Evolutionary conservation across 1,140 invertebrate species (phyloP).

Genomic region (Drosophila arizonae): DNA sequence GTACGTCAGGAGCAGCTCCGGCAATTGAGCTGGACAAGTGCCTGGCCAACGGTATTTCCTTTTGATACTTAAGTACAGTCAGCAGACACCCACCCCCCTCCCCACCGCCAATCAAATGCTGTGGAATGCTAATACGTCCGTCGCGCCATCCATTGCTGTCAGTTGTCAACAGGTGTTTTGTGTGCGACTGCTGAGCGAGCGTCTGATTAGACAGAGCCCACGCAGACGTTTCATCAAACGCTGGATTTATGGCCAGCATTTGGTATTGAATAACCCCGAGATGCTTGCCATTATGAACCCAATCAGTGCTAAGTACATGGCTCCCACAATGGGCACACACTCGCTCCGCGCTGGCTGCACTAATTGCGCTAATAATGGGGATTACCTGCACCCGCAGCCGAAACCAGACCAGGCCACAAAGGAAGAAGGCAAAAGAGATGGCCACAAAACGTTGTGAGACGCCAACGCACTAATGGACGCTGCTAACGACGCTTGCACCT

Average conservation of each 20-base stretch:
- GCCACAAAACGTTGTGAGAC: slow-evolving; percentile 37
- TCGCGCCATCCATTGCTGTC: not conserved
- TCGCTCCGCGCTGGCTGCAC: slow-evolving; percentile 36
- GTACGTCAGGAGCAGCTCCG: slow-evolving; percentile 60
- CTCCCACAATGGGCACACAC: slow-evolving; percentile 53
- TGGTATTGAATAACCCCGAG: slow-evolving; percentile 42
- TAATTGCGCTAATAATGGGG: slow-evolving; percentile 80
- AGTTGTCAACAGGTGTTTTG: slow-evolving; percentile 11
- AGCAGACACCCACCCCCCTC: not conserved
- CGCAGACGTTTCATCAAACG: slow-evolving; percentile 25
- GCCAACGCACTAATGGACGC: slow-evolving; percentile 74
- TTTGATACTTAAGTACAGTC: slow-evolving; percentile 66
- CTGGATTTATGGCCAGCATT: slow-evolving; percentile 40
- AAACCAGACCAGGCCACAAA: slow-evolving; percentile 4
- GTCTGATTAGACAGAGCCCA: slow-evolving; percentile 37
- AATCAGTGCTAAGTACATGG: slow-evolving; percentile 74
- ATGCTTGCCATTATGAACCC: slow-evolving; percentile 31
- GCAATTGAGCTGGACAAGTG: slow-evolving; percentile 70
- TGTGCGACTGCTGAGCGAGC: slow-evolving; percentile 5
- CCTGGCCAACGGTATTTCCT: slow-evolving; percentile 35
- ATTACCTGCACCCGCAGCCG: slow-evolving; percentile 49
- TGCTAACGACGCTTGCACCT: slow-evolving; percentile 57
- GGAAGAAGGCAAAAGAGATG: slow-evolving; percentile 25
- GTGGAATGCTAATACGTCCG: slow-evolving; percentile 22
- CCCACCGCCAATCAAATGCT: not conserved